Evolutionary conservation across 2,888 invertebrate genomes (phyloP).

Genomic region (Lampropteryx suffumata): DNA sequence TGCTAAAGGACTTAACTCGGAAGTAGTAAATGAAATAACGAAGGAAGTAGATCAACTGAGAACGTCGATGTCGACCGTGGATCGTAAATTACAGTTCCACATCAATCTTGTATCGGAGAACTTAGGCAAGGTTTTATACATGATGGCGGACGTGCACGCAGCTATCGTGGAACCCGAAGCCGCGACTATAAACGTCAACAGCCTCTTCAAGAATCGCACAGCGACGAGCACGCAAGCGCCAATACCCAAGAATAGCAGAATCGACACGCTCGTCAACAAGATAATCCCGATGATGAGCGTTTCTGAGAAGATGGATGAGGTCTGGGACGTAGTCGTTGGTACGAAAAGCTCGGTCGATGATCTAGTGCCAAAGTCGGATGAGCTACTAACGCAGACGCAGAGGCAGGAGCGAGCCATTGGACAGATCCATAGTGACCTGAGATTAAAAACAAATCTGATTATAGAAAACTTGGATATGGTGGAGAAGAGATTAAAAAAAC

Average conservation of each 20-base stretch:
- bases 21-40: slow-evolving; percentile 91
- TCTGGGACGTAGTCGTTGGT: slow-evolving; percentile 94
- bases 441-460: slow-evolving; percentile 92
- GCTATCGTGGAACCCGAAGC: slow-evolving; percentile 90
- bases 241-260: slow-evolving; percentile 86
- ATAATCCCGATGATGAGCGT: slow-evolving; percentile 93
- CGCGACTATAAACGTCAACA: slow-evolving; percentile 77
- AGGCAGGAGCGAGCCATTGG: slow-evolving; percentile 93
- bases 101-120: slow-evolving; percentile 92
- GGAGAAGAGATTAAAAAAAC: slow-evolving; percentile 91
- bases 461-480: slow-evolving; percentile 94
- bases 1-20: slow-evolving; percentile 91
- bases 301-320: slow-evolving; percentile 95
- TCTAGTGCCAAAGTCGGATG: slow-evolving; percentile 93
- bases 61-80: slow-evolving; percentile 89
- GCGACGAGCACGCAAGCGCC: slow-evolving; percentile 84
- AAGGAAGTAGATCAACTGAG: slow-evolving; percentile 91
- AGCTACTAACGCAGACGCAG: slow-evolving; percentile 92
- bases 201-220: slow-evolving; percentile 78
- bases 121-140: slow-evolving; percentile 88
- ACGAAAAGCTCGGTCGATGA: slow-evolving; percentile 94
- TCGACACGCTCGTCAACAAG: slow-evolving; percentile 91
- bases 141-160: slow-evolving; percentile 92
- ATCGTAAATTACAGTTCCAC: slow-evolving; percentile 92
- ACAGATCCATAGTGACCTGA: slow-evolving; percentile 91